Percentiles rank a stretch among this genome's conserved stretches.
Conservation (phyloP, 2,797 vertebrate genomes). For the Leptodactylus fallax region DNA sequence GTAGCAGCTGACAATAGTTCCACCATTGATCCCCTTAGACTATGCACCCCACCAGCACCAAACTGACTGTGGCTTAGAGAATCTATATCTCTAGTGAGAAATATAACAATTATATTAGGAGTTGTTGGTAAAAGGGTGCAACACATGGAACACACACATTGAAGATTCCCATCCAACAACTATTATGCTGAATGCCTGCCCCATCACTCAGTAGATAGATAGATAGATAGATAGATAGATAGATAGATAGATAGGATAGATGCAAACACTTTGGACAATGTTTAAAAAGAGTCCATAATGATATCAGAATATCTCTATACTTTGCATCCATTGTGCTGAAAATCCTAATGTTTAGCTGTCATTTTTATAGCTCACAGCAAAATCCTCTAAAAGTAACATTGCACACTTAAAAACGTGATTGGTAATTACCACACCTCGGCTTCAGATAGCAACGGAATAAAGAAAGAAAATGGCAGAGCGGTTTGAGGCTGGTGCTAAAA, state of each 20-base stretch:
- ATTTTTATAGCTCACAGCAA: slow-evolving; percentile 19
- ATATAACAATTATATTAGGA: no score
- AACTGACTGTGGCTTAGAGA: no score
- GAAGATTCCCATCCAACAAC: no score
- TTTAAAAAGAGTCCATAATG: neutral
- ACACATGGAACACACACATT: no score
- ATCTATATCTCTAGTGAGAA: no score
- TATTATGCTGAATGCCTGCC: no score
- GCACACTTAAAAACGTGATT: neutral
- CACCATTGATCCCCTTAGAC: no score
- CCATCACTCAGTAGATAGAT: neutral
- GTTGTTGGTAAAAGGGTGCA: no score
- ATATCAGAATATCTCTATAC: slow-evolving; percentile 13
- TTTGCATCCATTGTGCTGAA: slow-evolving; percentile 1
- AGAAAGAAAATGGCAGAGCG: slow-evolving; percentile 21
- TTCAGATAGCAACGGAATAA: slow-evolving; percentile 39
- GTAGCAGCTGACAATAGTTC: no score
- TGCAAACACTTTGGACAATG: neutral
- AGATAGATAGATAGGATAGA: slow-evolving; percentile 9
- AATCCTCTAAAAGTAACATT: slow-evolving; percentile 35
- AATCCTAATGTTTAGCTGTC: slow-evolving; percentile 16
- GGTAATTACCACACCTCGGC: slow-evolving; percentile 36
- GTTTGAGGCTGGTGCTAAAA: slow-evolving; percentile 43
- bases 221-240: slow-evolving; percentile 13
- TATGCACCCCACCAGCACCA: no score